These are phyloP conservation scores for Prunella fulvescens DNA, from an alignment of 2,113 vertebrate genomes.

Conservation along the genomic window DNA sequence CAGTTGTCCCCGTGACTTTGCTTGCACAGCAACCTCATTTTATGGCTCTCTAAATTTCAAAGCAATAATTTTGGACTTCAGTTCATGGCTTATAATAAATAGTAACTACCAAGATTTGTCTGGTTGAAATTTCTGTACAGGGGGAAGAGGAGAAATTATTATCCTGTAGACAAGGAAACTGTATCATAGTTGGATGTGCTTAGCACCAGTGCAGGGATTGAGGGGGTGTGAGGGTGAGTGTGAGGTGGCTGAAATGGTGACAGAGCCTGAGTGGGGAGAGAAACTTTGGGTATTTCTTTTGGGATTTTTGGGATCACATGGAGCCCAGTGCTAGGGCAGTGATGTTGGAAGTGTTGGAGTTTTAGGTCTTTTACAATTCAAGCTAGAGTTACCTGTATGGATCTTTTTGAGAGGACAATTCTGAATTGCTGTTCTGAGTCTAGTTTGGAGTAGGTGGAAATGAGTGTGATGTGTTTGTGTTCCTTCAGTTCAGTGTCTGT, in stretches of 20 bases:
- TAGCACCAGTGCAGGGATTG: neutral
- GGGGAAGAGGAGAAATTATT: neutral
- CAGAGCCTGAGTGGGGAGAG: neutral
- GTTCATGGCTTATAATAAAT: neutral
- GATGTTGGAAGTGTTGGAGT: neutral
- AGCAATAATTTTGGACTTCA: neutral
- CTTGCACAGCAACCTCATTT: neutral
- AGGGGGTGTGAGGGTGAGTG: neutral
- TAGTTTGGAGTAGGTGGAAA: neutral
- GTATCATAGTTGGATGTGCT: accelerated
- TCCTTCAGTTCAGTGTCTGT: neutral
- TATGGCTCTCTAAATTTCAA: neutral
- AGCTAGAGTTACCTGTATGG: accelerated
- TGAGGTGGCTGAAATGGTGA: neutral
- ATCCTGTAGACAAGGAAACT: accelerated
- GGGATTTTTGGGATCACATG: neutral
- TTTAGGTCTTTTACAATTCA: neutral
- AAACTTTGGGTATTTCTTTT: neutral
- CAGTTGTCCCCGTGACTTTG: neutral
- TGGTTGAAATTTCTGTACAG: neutral
- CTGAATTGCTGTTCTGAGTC: neutral
- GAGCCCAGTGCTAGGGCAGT: neutral
- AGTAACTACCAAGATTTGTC: neutral
- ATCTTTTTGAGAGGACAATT: neutral
- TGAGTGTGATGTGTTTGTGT: neutral